Percentiles rank a stretch among this genome's conserved stretches.
Conservation (phyloP, 2,888 invertebrate species). For the Drepanosiphum platanoidis region DNA sequence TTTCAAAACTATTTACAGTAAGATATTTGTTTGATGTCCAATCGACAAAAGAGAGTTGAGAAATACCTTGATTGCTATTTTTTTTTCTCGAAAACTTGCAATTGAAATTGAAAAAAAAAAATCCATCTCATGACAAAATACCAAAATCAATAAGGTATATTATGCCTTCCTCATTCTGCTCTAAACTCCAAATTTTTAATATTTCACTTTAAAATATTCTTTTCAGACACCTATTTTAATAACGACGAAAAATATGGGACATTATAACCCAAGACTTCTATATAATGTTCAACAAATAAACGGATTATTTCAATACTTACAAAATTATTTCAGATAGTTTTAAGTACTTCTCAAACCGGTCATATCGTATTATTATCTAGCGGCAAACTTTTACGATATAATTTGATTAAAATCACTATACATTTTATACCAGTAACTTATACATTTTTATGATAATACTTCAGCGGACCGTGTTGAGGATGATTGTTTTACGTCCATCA, state of each 20-base stretch:
- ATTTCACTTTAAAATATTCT: neutral
- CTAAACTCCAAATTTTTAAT: neutral
- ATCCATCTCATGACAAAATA: too few species aligned
- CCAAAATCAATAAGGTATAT: too few species aligned
- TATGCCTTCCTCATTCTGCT: neutral
- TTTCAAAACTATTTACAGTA: too few species aligned
- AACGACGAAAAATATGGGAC: neutral
- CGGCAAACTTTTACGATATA: neutral
- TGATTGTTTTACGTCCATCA: too few species aligned
- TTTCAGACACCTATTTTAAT: neutral
- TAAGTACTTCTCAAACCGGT: neutral
- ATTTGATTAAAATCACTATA: neutral
- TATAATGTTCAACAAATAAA: neutral
- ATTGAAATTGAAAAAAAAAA: neutral
- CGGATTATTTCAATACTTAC: neutral
- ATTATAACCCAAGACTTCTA: neutral
- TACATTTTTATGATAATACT: neutral
- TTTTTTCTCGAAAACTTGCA: neutral
- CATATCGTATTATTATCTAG: neutral
- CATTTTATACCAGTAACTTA: neutral
- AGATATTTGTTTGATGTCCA: too few species aligned
- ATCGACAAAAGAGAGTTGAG: too few species aligned
- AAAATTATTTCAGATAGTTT: neutral
- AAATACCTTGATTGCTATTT: too few species aligned
- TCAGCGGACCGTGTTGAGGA: neutral